These are phyloP conservation scores for Enteromius fasciolatus DNA, from an alignment of 2,797 vertebrate species.

Conservation along the genomic window DNA sequence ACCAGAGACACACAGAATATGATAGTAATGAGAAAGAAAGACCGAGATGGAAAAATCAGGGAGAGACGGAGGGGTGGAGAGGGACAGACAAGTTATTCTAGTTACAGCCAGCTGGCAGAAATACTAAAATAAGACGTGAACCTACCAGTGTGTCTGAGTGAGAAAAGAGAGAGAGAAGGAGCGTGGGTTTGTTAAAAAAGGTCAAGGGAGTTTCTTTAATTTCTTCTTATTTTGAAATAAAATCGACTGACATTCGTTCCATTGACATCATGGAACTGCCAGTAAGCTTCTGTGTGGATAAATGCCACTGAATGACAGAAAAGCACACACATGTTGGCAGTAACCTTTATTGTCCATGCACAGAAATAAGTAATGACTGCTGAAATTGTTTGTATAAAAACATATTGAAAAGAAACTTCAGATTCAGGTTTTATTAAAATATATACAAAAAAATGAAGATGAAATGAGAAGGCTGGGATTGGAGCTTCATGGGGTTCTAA, in stretches of 20 bases:
- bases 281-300: not conserved
- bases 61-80: conserved; percentile 40
- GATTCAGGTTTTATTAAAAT: conserved; percentile 67
- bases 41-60: conserved; percentile 57
- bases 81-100: conserved; percentile 75
- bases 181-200: conserved; percentile 15
- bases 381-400: conserved; percentile 73
- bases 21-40: conserved; percentile 27
- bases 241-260: not conserved
- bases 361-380: conserved; percentile 65
- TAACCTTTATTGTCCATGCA: conserved; percentile 73
- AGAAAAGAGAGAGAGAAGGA: conserved; percentile 21
- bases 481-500: not conserved
- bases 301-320: not conserved
- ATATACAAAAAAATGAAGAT: conserved; percentile 73
- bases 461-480: conserved; percentile 53
- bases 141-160: conserved; percentile 62
- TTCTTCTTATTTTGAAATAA: conserved; percentile 7
- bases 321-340: conserved; percentile 47
- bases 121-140: conserved; percentile 72
- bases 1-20: not conserved
- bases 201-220: not conserved
- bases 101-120: conserved; percentile 77
- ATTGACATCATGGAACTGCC: not conserved
- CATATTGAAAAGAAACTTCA: conserved; percentile 65